These are phyloP conservation scores for Polia nebulosa DNA, from an alignment of 2,888 invertebrate genomes.

Conservation along the genomic window DNA sequence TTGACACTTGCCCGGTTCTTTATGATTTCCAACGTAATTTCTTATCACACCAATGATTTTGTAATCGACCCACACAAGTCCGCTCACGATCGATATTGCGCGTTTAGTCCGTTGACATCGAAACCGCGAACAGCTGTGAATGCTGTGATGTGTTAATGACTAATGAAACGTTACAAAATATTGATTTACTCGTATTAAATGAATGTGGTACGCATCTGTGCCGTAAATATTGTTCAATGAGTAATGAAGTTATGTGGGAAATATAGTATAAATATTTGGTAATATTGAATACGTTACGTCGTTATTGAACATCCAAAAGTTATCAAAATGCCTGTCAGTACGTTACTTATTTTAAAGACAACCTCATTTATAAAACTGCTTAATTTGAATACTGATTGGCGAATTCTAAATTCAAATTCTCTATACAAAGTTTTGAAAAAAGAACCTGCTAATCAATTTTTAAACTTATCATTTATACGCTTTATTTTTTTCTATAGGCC, in stretches of 20 bases:
- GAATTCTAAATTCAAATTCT: no score
- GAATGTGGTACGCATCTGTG: background rate
- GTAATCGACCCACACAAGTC: background rate
- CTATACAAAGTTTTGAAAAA: no score
- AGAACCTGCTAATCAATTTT: no score
- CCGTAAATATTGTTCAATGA: background rate
- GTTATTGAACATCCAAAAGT: background rate
- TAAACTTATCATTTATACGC: no score
- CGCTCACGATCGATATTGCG: background rate
- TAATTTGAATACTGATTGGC: no score
- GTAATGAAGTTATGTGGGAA: background rate
- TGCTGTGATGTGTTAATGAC: slow-evolving; percentile 5
- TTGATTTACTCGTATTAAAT: slow-evolving; percentile 3
- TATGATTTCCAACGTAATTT: background rate
- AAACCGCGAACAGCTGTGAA: slow-evolving; percentile 6
- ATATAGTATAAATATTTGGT: background rate
- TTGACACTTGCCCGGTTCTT: background rate
- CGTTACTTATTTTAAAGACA: no score
- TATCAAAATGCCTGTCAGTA: no score
- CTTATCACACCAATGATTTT: background rate
- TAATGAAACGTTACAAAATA: slow-evolving; percentile 9
- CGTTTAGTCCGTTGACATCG: slow-evolving; percentile 2
- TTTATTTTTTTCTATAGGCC: no score
- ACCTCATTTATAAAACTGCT: no score
- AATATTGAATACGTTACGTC: background rate